A percentile compares a stretch with the other conserved stretches of the same genome.
Evolutionary conservation across 2,797 vertebrate genomes (phyloP).

Genomic region (Microchirus variegatus): DNA sequence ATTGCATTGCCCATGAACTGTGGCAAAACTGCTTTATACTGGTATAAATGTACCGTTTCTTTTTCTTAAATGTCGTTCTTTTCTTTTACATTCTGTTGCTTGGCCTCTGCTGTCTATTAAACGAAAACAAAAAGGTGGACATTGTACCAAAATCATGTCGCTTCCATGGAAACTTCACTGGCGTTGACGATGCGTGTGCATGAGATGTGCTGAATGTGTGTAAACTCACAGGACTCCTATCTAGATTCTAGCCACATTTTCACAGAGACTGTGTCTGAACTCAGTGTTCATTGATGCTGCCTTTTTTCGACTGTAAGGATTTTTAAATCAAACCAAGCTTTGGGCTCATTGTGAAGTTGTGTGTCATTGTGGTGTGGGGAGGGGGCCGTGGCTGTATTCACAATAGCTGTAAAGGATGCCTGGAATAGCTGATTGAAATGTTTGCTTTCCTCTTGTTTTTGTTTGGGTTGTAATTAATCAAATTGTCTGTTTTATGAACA

Average conservation of each 20-base stretch:
- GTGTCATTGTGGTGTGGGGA: background rate
- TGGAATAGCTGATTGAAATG: conserved; percentile 51
- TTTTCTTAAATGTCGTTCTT: conserved; percentile 47
- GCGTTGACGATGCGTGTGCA: conserved; percentile 67
- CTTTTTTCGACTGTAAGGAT: conserved; percentile 42
- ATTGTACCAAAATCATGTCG: conserved; percentile 68
- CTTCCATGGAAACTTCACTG: conserved; percentile 67
- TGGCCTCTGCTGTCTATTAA: conserved; percentile 58
- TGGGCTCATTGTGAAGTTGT: conserved; percentile 35
- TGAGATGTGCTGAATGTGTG: conserved; percentile 66
- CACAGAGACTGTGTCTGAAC: conserved; percentile 55
- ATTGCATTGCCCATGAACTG: conserved; percentile 49
- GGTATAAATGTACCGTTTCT: conserved; percentile 26
- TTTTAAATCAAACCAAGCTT: conserved; percentile 43
- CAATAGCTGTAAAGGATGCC: conserved; percentile 45
- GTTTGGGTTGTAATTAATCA: conserved; percentile 70
- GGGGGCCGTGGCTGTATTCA: conserved; percentile 25
- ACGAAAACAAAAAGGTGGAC: conserved; percentile 54
- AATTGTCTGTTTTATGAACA: conserved; percentile 58
- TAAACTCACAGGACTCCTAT: conserved; percentile 48
- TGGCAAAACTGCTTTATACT: conserved; percentile 49
- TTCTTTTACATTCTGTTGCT: conserved; percentile 48
- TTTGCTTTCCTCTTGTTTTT: conserved; percentile 60
- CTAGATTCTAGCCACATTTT: conserved; percentile 50
- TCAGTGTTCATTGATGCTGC: conserved; percentile 36